These are phyloP conservation scores for Archips crataeganus DNA, from an alignment of 2,888 invertebrate species.

Conservation along the genomic window DNA sequence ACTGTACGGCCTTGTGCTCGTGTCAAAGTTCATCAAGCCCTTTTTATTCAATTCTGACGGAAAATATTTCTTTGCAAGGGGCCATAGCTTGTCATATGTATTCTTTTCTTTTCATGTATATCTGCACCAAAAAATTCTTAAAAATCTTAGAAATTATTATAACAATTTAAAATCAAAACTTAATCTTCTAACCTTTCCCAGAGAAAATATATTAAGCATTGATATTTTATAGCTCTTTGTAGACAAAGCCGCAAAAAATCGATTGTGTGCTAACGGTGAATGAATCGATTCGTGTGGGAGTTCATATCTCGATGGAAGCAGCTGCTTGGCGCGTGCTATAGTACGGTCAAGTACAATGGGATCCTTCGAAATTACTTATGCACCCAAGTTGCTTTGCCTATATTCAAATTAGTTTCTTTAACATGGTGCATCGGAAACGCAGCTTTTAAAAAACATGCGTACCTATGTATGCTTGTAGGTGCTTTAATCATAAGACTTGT, in stretches of 20 bases:
- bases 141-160: background rate
- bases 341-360: conserved; percentile 43
- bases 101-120: background rate
- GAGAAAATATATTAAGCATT: conserved; percentile 19
- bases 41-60: conserved; percentile 48
- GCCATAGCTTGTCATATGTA: background rate
- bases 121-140: background rate
- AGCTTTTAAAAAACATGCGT: conserved; percentile 23
- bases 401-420: conserved; percentile 63
- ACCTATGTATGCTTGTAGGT: background rate
- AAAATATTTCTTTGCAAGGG: conserved; percentile 13
- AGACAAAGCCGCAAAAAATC: conserved; percentile 49
- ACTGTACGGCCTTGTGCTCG: conserved; percentile 63
- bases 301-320: conserved; percentile 50
- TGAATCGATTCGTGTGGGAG: conserved; percentile 52
- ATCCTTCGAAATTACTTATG: conserved; percentile 61
- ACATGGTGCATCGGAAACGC: conserved; percentile 34
- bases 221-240: conserved; percentile 18
- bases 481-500: conserved; percentile 18
- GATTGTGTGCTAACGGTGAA: conserved; percentile 52
- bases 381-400: conserved; percentile 54
- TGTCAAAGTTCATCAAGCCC: conserved; percentile 77
- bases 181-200: conserved; percentile 11
- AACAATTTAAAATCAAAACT: background rate
- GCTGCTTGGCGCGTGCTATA: conserved; percentile 49